Conservation (phyloP, 2,113 vertebrate genomes). For the Xenopus laevis region DNA sequence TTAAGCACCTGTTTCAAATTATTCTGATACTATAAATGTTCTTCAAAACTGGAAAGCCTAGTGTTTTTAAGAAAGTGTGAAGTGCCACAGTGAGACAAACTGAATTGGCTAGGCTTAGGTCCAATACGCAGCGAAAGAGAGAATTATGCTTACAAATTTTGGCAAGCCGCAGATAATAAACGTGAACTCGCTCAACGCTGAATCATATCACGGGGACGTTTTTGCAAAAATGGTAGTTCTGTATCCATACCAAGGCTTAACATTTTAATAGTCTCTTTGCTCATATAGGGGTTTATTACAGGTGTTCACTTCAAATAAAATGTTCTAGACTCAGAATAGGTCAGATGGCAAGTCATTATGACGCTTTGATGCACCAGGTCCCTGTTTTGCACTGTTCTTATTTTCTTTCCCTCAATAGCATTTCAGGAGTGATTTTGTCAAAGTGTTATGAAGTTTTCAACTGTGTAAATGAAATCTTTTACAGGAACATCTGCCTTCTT, state of each 20-base stretch:
- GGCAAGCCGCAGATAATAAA: slow-evolving; percentile 53
- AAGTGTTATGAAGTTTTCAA: slow-evolving; percentile 49
- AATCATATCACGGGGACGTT: slow-evolving; percentile 37
- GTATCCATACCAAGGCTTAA: no score
- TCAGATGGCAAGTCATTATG: slow-evolving; percentile 17
- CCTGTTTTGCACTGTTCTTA: not conserved
- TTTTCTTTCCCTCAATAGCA: slow-evolving; percentile 27
- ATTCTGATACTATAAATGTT: slow-evolving; percentile 58
- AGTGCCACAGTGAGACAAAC: slow-evolving; percentile 50
- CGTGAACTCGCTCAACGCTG: slow-evolving; percentile 46
- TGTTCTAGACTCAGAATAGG: not conserved
- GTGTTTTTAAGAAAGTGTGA: slow-evolving; percentile 61
- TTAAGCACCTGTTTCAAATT: slow-evolving; percentile 70
- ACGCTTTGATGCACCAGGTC: slow-evolving; percentile 12
- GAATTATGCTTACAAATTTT: slow-evolving; percentile 45
- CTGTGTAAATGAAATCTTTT: slow-evolving; percentile 44
- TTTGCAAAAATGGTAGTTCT: not conserved
- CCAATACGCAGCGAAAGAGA: slow-evolving; percentile 52
- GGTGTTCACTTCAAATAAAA: slow-evolving; percentile 33
- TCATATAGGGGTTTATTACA: slow-evolving; percentile 1
- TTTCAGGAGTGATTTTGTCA: slow-evolving; percentile 33
- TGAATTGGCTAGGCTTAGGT: slow-evolving; percentile 54
- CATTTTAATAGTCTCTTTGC: slow-evolving; percentile 1
- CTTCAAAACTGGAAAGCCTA: slow-evolving; percentile 55
- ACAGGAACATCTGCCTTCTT: slow-evolving; percentile 52